Evolutionary conservation across 2,113 vertebrate genomes (phyloP).

Genomic region (Myotis davidii): DNA sequence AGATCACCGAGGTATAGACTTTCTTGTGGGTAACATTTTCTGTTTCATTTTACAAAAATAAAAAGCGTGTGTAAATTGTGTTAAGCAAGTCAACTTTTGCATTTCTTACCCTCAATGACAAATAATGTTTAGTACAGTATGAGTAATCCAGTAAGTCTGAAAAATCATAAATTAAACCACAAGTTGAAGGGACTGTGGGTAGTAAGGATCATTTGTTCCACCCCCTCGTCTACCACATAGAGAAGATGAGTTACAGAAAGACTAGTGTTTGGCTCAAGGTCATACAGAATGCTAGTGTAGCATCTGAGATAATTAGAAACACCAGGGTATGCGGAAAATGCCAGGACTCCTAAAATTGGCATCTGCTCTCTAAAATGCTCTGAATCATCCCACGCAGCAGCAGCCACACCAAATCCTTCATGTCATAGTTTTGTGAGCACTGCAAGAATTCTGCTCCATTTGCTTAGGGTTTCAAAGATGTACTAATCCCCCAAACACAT

Average conservation of each 20-base stretch:
- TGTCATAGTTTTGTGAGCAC: neutral
- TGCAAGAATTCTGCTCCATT: constrained; percentile 40
- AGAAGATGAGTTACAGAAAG: constrained; percentile 15
- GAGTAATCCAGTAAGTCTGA: neutral
- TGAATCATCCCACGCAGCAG: neutral
- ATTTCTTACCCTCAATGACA: neutral
- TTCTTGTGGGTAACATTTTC: neutral
- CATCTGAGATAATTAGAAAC: constrained; percentile 43
- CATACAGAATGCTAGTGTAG: neutral
- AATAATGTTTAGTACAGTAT: neutral
- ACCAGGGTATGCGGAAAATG: constrained; percentile 53
- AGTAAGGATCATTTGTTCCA: neutral
- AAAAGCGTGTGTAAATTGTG: neutral
- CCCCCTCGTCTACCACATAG: neutral
- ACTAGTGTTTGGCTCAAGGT: constrained; percentile 39
- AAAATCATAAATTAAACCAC: neutral
- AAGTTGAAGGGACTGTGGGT: neutral
- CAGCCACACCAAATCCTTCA: neutral
- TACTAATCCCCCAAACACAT: constrained; percentile 57
- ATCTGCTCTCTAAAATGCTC: neutral
- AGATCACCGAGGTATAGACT: neutral
- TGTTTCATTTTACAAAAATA: neutral
- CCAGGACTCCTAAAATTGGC: constrained; percentile 43
- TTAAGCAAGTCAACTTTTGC: neutral
- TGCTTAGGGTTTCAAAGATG: constrained; percentile 57